phyloP scores from a whole-genome alignment of 2,113 vertebrate genomes.

The Cheirogaleus medius region DNA sequence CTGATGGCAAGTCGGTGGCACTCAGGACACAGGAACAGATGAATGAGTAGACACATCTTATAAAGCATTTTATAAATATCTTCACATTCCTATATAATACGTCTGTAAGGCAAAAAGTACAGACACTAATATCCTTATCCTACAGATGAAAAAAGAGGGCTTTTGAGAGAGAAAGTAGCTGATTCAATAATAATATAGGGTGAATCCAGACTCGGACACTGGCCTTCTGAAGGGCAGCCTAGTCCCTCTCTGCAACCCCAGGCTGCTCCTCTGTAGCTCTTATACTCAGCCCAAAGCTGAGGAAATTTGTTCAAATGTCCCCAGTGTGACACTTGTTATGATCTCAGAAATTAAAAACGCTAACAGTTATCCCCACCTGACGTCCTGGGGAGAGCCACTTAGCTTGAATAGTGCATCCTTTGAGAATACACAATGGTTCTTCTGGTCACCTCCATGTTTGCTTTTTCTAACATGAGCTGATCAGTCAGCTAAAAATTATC shows the following conservation, averaged over 20 bases:
- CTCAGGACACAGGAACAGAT: neutral
- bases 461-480: neutral
- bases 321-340: neutral
- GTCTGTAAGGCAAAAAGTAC: neutral
- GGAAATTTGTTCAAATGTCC: neutral
- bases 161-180: neutral
- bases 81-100: neutral
- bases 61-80: neutral
- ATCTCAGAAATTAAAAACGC: slow-evolving; percentile 39
- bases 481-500: neutral
- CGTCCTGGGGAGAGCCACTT: neutral
- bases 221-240: neutral
- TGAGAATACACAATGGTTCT: neutral
- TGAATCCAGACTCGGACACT: neutral
- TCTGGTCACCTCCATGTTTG: neutral
- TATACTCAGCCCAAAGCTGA: neutral
- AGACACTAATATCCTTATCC: neutral
- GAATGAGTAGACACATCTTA: neutral
- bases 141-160: neutral
- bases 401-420: neutral
- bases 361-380: neutral
- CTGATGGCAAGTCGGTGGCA: neutral
- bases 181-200: neutral
- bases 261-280: neutral
- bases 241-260: neutral